These are phyloP conservation scores for Perca fluviatilis DNA, from an alignment of 2,113 vertebrate species.

Conservation along the genomic window DNA sequence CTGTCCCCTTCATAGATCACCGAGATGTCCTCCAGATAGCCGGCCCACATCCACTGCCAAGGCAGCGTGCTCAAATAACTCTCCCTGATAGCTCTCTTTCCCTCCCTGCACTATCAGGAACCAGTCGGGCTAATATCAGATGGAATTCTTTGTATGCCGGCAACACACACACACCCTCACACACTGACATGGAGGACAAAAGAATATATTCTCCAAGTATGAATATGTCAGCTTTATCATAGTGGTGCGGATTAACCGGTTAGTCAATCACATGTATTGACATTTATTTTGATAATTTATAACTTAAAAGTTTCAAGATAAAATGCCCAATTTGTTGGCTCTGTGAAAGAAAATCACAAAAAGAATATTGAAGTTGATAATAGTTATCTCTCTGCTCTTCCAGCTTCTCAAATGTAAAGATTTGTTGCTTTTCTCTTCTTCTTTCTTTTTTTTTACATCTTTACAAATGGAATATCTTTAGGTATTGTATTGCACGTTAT, in stretches of 20 bases:
- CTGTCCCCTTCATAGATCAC: conserved; percentile 80
- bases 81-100: conserved; percentile 74
- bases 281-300: neutral
- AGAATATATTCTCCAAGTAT: neutral
- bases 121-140: conserved; percentile 55
- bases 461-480: neutral
- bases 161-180: conserved; percentile 1
- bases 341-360: no score
- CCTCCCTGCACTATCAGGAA: conserved; percentile 45
- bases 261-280: neutral
- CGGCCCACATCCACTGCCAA: conserved; percentile 60
- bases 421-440: neutral
- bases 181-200: neutral
- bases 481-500: neutral
- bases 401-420: neutral
- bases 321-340: no score
- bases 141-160: conserved; percentile 37
- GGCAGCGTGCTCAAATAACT: conserved; percentile 73
- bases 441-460: neutral
- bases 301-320: neutral
- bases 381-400: no score
- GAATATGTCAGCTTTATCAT: conserved; percentile 9
- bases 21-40: conserved; percentile 84
- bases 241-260: neutral
- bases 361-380: no score